phyloP scores from a whole-genome alignment of 2,797 vertebrate species.

The Emys orbicularis region DNA sequence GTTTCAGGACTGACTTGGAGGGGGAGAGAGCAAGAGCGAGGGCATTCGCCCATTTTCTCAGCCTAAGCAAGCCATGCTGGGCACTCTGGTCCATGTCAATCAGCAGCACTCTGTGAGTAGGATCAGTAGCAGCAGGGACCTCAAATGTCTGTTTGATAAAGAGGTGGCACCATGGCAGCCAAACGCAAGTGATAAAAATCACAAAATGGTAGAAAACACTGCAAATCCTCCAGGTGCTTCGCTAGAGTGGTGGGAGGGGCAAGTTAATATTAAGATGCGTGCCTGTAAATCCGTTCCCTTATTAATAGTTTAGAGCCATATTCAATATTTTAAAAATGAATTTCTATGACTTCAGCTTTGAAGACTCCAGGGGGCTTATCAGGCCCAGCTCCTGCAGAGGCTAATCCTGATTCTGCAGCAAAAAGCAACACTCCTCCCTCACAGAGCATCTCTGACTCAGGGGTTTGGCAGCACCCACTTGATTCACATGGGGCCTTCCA shows the following conservation, averaged over 20 bases:
- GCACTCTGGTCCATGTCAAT: conserved; percentile 30
- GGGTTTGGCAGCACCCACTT: conserved; percentile 25
- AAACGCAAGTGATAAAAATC: conserved; percentile 39
- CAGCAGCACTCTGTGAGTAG: conserved; percentile 16
- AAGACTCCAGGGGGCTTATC: conserved; percentile 38
- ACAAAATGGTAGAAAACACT: conserved; percentile 23
- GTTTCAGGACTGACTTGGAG: conserved; percentile 43
- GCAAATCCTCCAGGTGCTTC: background rate
- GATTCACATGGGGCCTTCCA: background rate
- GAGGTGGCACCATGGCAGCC: conserved; percentile 22
- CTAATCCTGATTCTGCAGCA: conserved; percentile 42
- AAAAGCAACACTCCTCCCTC: background rate
- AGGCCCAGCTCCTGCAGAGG: conserved; percentile 5
- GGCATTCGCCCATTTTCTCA: conserved; percentile 25
- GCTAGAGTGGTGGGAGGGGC: background rate
- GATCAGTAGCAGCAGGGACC: conserved; percentile 46
- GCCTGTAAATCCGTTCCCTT: background rate
- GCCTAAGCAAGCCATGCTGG: background rate
- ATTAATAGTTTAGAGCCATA: background rate
- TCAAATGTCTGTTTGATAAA: background rate
- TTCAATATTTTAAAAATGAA: background rate
- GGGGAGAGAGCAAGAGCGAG: background rate
- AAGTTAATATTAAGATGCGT: background rate
- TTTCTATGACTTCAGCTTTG: conserved; percentile 7
- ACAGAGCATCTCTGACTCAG: background rate